Percentiles rank a stretch among this genome's conserved stretches.
phyloP scores from a whole-genome alignment of 2,888 invertebrate species.

The Mongoloraphidia duomilia region DNA sequence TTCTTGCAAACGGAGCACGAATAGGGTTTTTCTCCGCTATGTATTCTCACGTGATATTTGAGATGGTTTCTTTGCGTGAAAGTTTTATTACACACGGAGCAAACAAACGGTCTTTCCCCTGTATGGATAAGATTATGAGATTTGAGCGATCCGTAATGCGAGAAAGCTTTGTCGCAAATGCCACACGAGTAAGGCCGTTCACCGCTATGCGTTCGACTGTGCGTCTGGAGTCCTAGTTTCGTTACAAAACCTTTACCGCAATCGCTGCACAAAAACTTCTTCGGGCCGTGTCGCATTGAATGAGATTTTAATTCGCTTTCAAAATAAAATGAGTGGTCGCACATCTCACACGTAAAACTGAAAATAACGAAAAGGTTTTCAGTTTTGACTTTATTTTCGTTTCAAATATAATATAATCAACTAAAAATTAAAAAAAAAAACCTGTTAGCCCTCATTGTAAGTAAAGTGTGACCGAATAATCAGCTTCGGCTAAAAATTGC shows the following conservation, averaged over 20 bases:
- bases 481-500: too few relatives aligned
- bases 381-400: not conserved
- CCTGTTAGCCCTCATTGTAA: too few relatives aligned
- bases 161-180: not conserved
- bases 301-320: conserved; percentile 8
- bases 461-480: too few relatives aligned
- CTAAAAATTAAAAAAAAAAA: too few relatives aligned
- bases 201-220: conserved; percentile 18
- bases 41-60: not conserved
- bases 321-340: conserved; percentile 6
- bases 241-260: conserved; percentile 13
- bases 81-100: not conserved
- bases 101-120: not conserved
- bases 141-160: not conserved
- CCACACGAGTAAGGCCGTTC: conserved; percentile 15
- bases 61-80: conserved; percentile 1
- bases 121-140: conserved; percentile 1
- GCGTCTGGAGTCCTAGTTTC: conserved; percentile 6
- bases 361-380: too few relatives aligned
- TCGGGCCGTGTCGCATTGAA: conserved; percentile 7
- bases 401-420: too few relatives aligned
- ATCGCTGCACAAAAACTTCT: conserved; percentile 10
- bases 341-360: conserved; percentile 8
- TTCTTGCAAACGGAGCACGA: not conserved
- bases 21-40: conserved; percentile 1